A percentile compares a stretch with the other conserved stretches of the same genome.
Conservation (phyloP, 2,797 vertebrate genomes). For the Siniperca undulata region DNA sequence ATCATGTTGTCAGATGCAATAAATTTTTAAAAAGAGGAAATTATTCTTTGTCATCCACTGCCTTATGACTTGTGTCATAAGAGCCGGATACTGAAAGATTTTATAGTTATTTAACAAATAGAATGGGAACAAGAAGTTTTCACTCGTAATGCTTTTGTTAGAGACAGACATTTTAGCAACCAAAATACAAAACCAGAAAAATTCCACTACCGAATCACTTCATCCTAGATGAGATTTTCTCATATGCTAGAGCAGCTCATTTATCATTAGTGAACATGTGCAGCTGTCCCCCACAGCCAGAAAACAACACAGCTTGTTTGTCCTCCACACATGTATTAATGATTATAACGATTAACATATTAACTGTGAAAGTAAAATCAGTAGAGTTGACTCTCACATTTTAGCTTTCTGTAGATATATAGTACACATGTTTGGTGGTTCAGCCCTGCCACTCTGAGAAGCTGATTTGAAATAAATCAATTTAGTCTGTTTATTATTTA, state of each 20-base stretch:
- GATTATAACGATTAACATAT: background rate
- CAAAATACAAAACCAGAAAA: slow-evolving; percentile 1
- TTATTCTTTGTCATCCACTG: background rate
- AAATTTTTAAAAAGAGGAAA: slow-evolving; percentile 38
- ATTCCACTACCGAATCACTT: background rate
- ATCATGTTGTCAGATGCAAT: background rate
- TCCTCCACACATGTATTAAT: background rate
- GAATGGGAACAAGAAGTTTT: slow-evolving; percentile 10
- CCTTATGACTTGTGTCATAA: slow-evolving; percentile 51
- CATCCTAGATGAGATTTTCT: slow-evolving; percentile 5
- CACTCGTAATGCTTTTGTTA: background rate
- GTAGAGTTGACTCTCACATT: background rate
- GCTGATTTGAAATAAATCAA: background rate
- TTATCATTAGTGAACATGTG: slow-evolving; percentile 39
- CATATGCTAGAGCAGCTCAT: slow-evolving; percentile 13
- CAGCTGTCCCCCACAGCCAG: slow-evolving; percentile 20
- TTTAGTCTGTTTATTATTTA: background rate
- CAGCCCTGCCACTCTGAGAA: background rate
- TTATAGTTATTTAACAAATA: background rate
- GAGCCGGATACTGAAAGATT: background rate
- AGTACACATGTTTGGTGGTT: background rate
- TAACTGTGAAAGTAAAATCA: background rate
- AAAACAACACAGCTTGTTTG: slow-evolving; percentile 16
- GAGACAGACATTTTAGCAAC: background rate
- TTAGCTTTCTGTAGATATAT: background rate